Conservation (phyloP, 53 echinoderm and acorn worm species). For the Holothuria scabra region DNA sequence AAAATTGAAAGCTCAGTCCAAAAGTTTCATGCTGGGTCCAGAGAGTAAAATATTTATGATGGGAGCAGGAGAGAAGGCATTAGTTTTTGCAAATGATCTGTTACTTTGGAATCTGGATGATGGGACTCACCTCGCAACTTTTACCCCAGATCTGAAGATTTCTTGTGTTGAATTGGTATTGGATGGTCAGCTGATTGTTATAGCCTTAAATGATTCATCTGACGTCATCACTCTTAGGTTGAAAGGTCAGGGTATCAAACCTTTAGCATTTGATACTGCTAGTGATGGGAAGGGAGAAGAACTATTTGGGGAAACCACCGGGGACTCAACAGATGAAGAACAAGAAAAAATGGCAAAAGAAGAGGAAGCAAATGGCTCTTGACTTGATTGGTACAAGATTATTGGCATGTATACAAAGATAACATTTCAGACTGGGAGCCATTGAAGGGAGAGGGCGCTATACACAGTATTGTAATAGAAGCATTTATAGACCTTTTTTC, state of each 20-base stretch:
- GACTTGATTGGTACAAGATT: no score
- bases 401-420: no score
- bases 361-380: constrained; percentile 13
- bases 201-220: constrained; percentile 72
- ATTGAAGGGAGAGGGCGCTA: no score
- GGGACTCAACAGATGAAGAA: constrained; percentile 83
- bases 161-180: constrained; percentile 82
- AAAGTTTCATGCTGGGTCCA: constrained; percentile 64
- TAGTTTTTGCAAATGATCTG: constrained; percentile 83
- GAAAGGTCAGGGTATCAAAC: constrained; percentile 74
- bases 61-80: constrained; percentile 72
- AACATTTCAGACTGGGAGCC: no score
- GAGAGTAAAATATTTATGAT: constrained; percentile 86
- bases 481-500: no score
- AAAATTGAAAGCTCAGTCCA: constrained; percentile 61
- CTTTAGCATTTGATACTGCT: constrained; percentile 36
- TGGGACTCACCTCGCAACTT: constrained; percentile 75
- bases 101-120: constrained; percentile 85
- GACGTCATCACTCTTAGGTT: constrained; percentile 81
- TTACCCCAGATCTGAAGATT: constrained; percentile 83
- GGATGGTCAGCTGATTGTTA: constrained; percentile 78
- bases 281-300: constrained; percentile 66
- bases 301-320: constrained; percentile 92
- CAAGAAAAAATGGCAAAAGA: constrained; percentile 65
- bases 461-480: no score